Evolutionary conservation across 2,888 invertebrate species (phyloP), one percentile per base, ranked within the genome.

Genomic region (Tenthredo notha): DNA sequence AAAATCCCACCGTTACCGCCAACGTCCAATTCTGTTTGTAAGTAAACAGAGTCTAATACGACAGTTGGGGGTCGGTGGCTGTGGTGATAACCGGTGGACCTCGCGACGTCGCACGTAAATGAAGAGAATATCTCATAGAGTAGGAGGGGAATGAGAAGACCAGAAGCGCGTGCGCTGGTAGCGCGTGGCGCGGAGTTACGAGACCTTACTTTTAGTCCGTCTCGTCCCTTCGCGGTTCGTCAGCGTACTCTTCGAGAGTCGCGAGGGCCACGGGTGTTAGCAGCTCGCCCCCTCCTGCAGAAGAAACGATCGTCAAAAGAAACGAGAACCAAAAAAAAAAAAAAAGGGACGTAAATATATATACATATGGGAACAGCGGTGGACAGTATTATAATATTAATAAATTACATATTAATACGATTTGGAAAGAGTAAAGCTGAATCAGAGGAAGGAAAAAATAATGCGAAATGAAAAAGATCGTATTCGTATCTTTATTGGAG

Each of bases 191-290:
- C 87, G 86, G 88, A 90, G 90, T 90, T 91, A 90, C 90, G 91
- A 91, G 87, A 90, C 89, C 85, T 88, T 88, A 43, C 89, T 90
- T 89, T 91, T 91, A 92, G 92, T 92, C 90, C 90, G 87, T 90
- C 88, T 87, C 90, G 91, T 90, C 88, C 90, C 90, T 90, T 90
- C 90, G 90, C 80, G 67, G 67, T 40, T 67, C 65, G 67, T 58
- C 80, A 78, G 29, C 83, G 61, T 80, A 67, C 67, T 83, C 83
- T 61, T 58, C 65, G 61, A 25, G 25, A 83, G 61, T 21, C 15
- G 33, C 37, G 40, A 61, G 40, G 58, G 21, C 61, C 33, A 21
- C 40, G 40, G 37, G 37, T 33, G n/a, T 12, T 54, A n/a, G 18
- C 50, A 33, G n/a, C 77, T 29, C n/a, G 50, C 77, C 50, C 50